Percentiles rank a stretch among this genome's conserved stretches.
Conservation (phyloP, 1,140 invertebrate species). For the Phthorimaea operculella region DNA sequence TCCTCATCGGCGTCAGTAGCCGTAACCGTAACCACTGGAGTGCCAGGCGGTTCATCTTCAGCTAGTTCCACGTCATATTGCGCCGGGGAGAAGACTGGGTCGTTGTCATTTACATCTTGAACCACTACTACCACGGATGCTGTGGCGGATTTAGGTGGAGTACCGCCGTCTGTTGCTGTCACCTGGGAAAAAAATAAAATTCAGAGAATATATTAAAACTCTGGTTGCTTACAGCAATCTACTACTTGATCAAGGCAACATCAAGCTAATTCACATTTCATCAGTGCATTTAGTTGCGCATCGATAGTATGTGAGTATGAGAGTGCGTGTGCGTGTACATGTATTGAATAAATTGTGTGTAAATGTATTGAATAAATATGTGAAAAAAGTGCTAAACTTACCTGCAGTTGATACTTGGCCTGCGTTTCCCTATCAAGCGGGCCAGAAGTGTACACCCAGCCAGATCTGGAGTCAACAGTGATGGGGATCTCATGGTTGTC, state of each 20-base stretch:
- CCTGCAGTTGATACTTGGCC: slow-evolving; percentile 84
- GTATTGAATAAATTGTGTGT: too few relatives aligned
- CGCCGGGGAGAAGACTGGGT: slow-evolving; percentile 89
- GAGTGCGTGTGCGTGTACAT: too few relatives aligned
- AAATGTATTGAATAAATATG: too few relatives aligned
- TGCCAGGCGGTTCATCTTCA: slow-evolving; percentile 90
- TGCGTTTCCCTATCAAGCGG: slow-evolving; percentile 91
- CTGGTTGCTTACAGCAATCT: too few relatives aligned
- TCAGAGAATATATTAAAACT: too few relatives aligned
- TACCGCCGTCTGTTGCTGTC: slow-evolving; percentile 88
- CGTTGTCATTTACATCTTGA: slow-evolving; percentile 96
- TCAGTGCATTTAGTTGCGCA: too few relatives aligned
- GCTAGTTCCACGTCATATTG: slow-evolving; percentile 88
- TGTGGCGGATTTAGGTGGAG: slow-evolving; percentile 83
- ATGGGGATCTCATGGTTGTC: slow-evolving; percentile 79
- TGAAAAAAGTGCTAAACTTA: slow-evolving; percentile 26
- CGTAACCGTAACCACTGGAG: slow-evolving; percentile 87
- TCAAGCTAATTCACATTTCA: too few relatives aligned
- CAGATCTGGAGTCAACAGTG: slow-evolving; percentile 83
- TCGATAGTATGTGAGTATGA: too few relatives aligned
- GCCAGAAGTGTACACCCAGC: slow-evolving; percentile 89
- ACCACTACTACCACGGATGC: slow-evolving; percentile 89
- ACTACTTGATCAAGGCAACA: too few relatives aligned
- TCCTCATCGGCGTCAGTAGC: slow-evolving; percentile 95
- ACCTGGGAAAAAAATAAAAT: slow-evolving; percentile 67